Percentiles rank a stretch among this genome's conserved stretches.
Conservation (phyloP, 2,888 invertebrate genomes). For the Megamerina dolium region DNA sequence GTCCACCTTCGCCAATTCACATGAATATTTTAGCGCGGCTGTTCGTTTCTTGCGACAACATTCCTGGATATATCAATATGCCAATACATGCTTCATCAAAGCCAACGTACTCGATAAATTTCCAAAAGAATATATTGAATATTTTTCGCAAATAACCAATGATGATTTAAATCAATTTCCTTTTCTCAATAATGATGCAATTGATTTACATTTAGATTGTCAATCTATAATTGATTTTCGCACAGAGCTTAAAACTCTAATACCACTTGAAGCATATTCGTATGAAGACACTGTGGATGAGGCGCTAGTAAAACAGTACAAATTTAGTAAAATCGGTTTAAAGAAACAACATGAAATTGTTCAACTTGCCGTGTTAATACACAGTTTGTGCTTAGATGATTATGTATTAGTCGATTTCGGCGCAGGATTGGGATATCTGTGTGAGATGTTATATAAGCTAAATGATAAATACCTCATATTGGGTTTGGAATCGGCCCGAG, state of each 20-base stretch:
- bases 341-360: slow-evolving; percentile 71
- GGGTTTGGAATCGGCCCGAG: slow-evolving; percentile 61
- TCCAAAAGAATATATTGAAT: slow-evolving; percentile 52
- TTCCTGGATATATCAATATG: slow-evolving; percentile 59
- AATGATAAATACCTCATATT: slow-evolving; percentile 56
- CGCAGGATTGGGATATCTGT: slow-evolving; percentile 70
- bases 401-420: slow-evolving; percentile 66
- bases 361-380: slow-evolving; percentile 53
- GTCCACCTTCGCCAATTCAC: slow-evolving; percentile 25
- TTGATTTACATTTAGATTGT: not conserved
- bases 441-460: slow-evolving; percentile 58
- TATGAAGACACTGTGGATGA: slow-evolving; percentile 16
- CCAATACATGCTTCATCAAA: slow-evolving; percentile 61
- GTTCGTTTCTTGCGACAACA: no score
- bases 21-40: no score
- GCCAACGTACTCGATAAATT: slow-evolving; percentile 54
- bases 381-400: slow-evolving; percentile 33
- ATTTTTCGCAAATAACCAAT: slow-evolving; percentile 46
- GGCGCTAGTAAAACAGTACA: not conserved
- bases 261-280: slow-evolving; percentile 18
- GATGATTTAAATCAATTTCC: slow-evolving; percentile 52
- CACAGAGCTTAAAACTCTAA: slow-evolving; percentile 26
- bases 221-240: slow-evolving; percentile 29
- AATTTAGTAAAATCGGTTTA: slow-evolving; percentile 46
- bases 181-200: slow-evolving; percentile 23